phyloP scores from a whole-genome alignment of 2,113 vertebrate species.

The Tetrax tetrax region DNA sequence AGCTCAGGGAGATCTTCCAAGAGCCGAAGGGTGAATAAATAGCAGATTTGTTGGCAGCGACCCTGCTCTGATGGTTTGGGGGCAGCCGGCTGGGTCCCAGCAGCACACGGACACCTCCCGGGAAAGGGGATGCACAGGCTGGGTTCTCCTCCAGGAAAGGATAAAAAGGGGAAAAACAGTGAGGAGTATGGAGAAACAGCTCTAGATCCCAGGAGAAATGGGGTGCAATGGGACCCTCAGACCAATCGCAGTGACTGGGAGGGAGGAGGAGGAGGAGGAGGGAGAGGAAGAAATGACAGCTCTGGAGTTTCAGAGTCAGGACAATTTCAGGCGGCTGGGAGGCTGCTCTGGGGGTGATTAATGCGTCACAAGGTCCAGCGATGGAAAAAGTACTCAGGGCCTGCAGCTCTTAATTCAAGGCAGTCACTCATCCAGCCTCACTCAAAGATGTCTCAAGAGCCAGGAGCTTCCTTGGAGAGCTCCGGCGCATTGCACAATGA shows the following conservation, averaged over 20 bases:
- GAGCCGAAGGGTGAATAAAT: background rate
- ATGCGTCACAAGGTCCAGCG: slow-evolving; percentile 36
- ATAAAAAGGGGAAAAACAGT: background rate
- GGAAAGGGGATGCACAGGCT: background rate
- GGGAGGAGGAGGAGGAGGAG: background rate
- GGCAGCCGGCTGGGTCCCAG: background rate
- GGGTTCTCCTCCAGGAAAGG: background rate
- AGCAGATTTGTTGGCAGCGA: background rate
- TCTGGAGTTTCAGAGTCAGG: slow-evolving; percentile 11
- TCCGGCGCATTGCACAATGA: background rate
- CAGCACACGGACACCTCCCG: background rate
- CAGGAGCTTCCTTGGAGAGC: slow-evolving; percentile 47
- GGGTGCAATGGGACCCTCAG: background rate
- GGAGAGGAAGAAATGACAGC: background rate
- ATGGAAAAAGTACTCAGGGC: slow-evolving; percentile 51
- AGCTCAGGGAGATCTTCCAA: background rate
- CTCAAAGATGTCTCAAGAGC: slow-evolving; percentile 31
- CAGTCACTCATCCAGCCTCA: background rate
- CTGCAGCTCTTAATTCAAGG: slow-evolving; percentile 28
- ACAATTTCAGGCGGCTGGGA: background rate
- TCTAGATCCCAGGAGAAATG: background rate
- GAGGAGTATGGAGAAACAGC: background rate
- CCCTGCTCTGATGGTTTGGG: background rate
- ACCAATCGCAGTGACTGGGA: background rate
- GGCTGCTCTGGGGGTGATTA: slow-evolving; percentile 35